Conservation (phyloP, 2,888 invertebrate genomes). For the Drosophila kanekoi region DNA sequence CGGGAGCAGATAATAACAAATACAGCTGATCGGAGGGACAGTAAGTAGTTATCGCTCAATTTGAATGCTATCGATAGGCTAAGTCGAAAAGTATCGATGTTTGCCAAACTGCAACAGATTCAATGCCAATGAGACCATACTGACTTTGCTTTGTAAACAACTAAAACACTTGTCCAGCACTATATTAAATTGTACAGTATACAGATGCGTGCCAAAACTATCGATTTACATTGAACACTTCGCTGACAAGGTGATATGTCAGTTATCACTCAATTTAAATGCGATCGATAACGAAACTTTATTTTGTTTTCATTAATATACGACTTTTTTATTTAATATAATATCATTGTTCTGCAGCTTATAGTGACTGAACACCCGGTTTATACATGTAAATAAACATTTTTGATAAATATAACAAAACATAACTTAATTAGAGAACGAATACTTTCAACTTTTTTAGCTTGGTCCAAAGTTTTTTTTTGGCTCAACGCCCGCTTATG, state of each 20-base stretch:
- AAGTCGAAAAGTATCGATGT: neutral
- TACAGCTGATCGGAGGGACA: constrained; percentile 51
- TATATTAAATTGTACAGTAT: no score
- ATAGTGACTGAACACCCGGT: constrained; percentile 13
- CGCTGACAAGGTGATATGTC: neutral
- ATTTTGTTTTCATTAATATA: neutral
- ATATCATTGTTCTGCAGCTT: constrained; percentile 45
- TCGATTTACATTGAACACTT: neutral
- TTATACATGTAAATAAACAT: constrained; percentile 53
- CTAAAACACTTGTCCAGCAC: no score
- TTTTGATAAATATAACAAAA: constrained; percentile 43
- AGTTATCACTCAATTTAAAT: neutral
- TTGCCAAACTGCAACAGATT: neutral
- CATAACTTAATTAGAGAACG: constrained; percentile 17
- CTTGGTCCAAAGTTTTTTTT: constrained; percentile 22
- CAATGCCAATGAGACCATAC: no score
- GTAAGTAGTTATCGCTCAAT: constrained; percentile 4
- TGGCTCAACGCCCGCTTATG: neutral
- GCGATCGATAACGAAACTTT: neutral
- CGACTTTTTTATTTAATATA: constrained; percentile 39
- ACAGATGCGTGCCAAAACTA: no score
- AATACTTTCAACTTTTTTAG: constrained; percentile 59
- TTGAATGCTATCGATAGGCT: constrained; percentile 20
- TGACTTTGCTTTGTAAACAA: no score
- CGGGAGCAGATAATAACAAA: constrained; percentile 65